Evolutionary conservation across 2,888 invertebrate genomes (phyloP), one percentile per base, ranked within the genome.

Genomic region (Andrena chrysosceles): DNA sequence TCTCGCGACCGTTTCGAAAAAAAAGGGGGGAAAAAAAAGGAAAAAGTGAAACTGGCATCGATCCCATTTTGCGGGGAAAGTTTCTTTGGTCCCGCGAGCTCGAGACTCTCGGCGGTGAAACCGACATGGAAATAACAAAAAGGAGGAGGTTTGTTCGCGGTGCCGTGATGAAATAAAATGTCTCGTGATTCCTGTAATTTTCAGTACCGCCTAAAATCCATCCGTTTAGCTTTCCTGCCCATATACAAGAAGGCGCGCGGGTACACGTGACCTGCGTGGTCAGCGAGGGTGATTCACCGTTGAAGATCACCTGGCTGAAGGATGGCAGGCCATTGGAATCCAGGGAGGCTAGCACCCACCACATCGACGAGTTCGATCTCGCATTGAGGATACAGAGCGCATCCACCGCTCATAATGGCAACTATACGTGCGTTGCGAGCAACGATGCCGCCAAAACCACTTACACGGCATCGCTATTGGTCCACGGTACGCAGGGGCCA

Each of bases 281-380:
- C 83, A 94, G 94, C 89, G 94, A 94, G 83, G 95, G 96, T 62
- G 95, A 95, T 90, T 93, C 94, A 77, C 96, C 96, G 66, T 92
- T 96, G 77, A 94, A 92, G 87, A 94, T 96, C 84, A 93, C 93
- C 75, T 96, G 96, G 96, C 93, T 94, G 79, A 95, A 95, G 92
- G 95, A 96, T 89, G 95, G 95, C 54, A 92, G 93, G 48, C 93
- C 94, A 2, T 94, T 96, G 77, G 93, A 94, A 56, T 92, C 93
- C 72, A 93, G 94, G 76, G 92, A 92, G 54, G 91, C 90, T 13
- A 90, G 88, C 70, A 93, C 92, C 16, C 91, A 93, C 80, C 93
- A 93, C 85, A 91, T 92, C 81, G 93, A 91, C 85, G 92, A 93
- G 83, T 94, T 91, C 88, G 94, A 92, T 90, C 91, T 93, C 56